Evolutionary conservation across 2,888 invertebrate species (phyloP).

Genomic region (Dryobotodes eremita): DNA sequence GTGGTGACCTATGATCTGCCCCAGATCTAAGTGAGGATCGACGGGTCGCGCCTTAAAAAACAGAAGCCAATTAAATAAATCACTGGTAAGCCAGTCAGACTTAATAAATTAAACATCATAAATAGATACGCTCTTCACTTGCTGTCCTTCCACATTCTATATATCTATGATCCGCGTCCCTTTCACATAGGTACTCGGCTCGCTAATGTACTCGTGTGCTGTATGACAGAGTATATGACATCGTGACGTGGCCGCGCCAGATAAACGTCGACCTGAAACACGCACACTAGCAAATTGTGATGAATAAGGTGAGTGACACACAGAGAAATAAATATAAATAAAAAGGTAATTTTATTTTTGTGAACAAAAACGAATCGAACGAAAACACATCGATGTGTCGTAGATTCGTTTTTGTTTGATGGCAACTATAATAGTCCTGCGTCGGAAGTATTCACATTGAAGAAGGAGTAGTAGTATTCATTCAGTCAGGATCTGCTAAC

Average conservation of each 20-base stretch:
- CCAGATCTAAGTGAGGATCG: not conserved
- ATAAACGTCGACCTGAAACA: slow-evolving; percentile 79
- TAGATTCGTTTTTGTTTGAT: not conserved
- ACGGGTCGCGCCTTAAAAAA: not conserved
- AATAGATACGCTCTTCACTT: not conserved
- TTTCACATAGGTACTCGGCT: slow-evolving; percentile 16
- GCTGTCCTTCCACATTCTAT: not conserved
- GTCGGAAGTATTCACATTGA: not conserved
- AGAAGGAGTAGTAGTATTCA: too few species aligned
- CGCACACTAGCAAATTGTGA: slow-evolving; percentile 75
- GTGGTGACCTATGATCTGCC: not conserved
- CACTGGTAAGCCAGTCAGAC: too few species aligned
- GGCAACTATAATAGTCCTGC: not conserved
- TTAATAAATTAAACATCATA: not conserved
- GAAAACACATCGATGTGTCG: too few species aligned
- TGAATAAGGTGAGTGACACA: slow-evolving; percentile 63
- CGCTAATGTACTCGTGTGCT: slow-evolving; percentile 41
- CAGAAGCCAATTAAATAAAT: not conserved
- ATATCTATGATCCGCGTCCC: not conserved
- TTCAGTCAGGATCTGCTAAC: not conserved
- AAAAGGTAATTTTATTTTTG: too few species aligned
- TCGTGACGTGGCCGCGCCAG: slow-evolving; percentile 81
- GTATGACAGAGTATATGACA: slow-evolving; percentile 74
- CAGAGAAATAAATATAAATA: slow-evolving; percentile 3
- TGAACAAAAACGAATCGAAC: too few species aligned